Percentiles rank a stretch among this genome's conserved stretches.
phyloP scores from a whole-genome alignment of 2,113 vertebrate species.

The Mus spicilegus region DNA sequence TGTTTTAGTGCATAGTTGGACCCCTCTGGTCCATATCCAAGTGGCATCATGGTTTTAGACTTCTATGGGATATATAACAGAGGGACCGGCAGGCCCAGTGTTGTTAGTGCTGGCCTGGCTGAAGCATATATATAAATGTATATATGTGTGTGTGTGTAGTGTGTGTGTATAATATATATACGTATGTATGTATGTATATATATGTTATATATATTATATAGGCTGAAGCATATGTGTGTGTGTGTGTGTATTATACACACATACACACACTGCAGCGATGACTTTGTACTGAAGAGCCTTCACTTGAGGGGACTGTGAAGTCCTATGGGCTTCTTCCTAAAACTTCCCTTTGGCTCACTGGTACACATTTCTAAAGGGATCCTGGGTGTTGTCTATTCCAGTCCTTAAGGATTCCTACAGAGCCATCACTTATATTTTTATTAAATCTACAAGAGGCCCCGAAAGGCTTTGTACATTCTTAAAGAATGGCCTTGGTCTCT shows the following conservation, averaged over 20 bases:
- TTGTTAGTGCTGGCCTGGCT: no score
- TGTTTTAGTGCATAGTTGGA: not conserved
- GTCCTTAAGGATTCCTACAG: not conserved
- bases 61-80: no score
- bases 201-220: no score
- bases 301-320: not conserved
- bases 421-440: not conserved
- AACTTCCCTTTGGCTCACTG: not conserved
- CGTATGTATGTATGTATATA: no score
- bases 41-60: not conserved
- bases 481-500: not conserved
- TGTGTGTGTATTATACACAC: no score
- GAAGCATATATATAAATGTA: no score
- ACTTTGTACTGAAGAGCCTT: not conserved
- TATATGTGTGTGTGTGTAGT: no score
- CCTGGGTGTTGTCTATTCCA: not conserved
- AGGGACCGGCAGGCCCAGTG: no score
- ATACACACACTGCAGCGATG: not conserved
- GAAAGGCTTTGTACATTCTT: not conserved
- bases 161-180: no score
- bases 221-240: no score
- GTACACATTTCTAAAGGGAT: not conserved
- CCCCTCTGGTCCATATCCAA: not conserved
- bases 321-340: not conserved
- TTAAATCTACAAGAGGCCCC: not conserved